Percentiles rank a stretch among this genome's conserved stretches.
phyloP scores from a whole-genome alignment of 2,888 invertebrate species.

The Operophtera brumata region DNA sequence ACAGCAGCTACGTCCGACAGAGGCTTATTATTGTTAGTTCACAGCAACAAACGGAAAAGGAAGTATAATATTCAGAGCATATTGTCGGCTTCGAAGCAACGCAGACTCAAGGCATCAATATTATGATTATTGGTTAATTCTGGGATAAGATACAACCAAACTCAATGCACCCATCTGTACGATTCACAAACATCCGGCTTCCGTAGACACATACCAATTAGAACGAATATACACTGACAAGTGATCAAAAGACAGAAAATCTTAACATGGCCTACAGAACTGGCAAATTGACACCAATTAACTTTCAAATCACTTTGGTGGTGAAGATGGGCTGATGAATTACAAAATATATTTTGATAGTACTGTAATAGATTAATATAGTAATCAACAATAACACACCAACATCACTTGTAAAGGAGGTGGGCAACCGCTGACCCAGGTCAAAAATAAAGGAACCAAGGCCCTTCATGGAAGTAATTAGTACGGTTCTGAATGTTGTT shows the following conservation, averaged over 20 bases:
- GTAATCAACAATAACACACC: no score
- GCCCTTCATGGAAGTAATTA: no score
- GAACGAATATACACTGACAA: not conserved
- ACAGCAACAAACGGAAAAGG: not conserved
- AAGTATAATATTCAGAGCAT: no score
- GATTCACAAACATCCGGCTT: constrained; percentile 12
- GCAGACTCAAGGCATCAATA: not conserved
- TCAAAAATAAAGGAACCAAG: no score
- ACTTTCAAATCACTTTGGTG: constrained; percentile 25
- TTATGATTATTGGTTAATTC: not conserved
- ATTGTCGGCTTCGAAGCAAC: not conserved
- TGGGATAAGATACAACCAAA: constrained; percentile 1
- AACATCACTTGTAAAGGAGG: no score
- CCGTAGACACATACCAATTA: not conserved
- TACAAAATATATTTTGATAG: not conserved
- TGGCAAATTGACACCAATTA: constrained; percentile 10
- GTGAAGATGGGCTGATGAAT: not conserved
- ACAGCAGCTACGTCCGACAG: not conserved
- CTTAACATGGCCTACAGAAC: not conserved
- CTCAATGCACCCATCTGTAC: constrained; percentile 1
- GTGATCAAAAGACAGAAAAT: constrained; percentile 4
- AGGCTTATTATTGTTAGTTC: not conserved
- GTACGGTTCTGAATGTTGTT: no score
- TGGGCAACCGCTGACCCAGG: no score
- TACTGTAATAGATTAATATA: not conserved